phyloP scores from a whole-genome alignment of 2,888 invertebrate genomes.

The Chymomyza fuscimana region DNA sequence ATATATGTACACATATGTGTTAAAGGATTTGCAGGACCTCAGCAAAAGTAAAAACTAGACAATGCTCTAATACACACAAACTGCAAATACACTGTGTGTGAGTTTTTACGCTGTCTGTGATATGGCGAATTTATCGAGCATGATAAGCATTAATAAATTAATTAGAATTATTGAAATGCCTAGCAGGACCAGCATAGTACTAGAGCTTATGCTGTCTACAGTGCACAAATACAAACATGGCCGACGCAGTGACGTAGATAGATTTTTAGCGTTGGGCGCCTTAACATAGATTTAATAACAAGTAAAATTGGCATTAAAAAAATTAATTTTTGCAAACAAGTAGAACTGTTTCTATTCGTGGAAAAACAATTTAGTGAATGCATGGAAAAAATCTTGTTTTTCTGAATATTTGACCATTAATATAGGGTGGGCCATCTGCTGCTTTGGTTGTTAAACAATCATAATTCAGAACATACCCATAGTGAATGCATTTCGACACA shows the following conservation, averaged over 20 bases:
- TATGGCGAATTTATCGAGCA: constrained; percentile 74
- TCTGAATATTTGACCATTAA: too few species aligned
- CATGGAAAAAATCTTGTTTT: too few species aligned
- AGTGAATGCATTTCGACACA: too few species aligned
- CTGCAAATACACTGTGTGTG: not conserved
- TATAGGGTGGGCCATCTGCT: too few species aligned
- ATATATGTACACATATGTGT: not conserved
- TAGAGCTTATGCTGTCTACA: constrained; percentile 15
- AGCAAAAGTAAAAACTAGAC: constrained; percentile 29
- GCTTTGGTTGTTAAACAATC: too few species aligned
- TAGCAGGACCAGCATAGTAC: constrained; percentile 25
- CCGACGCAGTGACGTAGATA: constrained; percentile 8
- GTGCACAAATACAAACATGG: not conserved
- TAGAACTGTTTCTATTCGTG: too few species aligned
- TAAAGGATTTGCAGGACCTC: constrained; percentile 17
- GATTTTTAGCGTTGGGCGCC: not conserved
- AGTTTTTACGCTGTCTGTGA: constrained; percentile 11
- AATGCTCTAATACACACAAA: not conserved
- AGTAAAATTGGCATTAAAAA: too few species aligned
- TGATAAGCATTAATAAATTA: constrained; percentile 80
- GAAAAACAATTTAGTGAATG: too few species aligned
- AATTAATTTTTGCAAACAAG: too few species aligned
- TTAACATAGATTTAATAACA: too few species aligned
- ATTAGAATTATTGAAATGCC: constrained; percentile 80
- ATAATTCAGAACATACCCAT: too few species aligned